Base-by-base conservation (phyloP, 2,797 vertebrate genomes). In the Austrolebias charrua region DNA sequence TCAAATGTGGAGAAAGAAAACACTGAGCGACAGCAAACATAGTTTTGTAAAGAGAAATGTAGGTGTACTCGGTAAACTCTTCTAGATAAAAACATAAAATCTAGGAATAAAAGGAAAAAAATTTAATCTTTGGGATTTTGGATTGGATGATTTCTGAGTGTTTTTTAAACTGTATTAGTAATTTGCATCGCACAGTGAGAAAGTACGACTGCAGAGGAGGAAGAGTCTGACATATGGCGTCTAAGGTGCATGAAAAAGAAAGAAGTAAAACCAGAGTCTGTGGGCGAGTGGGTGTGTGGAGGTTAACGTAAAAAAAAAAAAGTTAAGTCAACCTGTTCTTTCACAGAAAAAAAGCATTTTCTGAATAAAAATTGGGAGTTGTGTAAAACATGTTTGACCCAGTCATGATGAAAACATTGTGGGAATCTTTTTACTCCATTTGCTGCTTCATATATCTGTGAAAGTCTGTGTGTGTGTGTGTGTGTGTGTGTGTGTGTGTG, bases 401-500 rank as follows among this genome's bases (percentile, higher is more conserved):
- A 63, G 38, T 59, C 55, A 14, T 60, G 61, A 70, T 80, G 58
- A 79, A 85, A 78, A 79, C 24, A 24, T 24, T 71, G 73, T 64
- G 56, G 68, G 71, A 54, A 31, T 49, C 71, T 81, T 35, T 81
- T 78, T 73, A 76, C 64, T 57, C 60, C 48, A 72, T 81, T 84
- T 82, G 56, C 66, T 51, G 24, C 80, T 78, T 63, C 72, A 69
- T 80, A 74, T 79, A 73, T 85, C 78, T 78, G 73, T 63, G 55
- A 48, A 56, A 50, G 24, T 24, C 24, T 24, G 24, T 24, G 24
- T 24, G 24, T 3, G 24, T 24, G n/a, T n/a, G 66, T 61, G 53
- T 57, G 58, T 50, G 52, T 48, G 64, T 67, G 62, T 53, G 49
- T 64, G 35, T 74, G 66, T 71, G 72, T 75, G 76, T 87, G 79